Percentiles rank a stretch among this genome's conserved stretches.
These are phyloP conservation scores for Apogon talboti DNA, from an alignment of 2,797 vertebrate species.

Conservation along the genomic window DNA sequence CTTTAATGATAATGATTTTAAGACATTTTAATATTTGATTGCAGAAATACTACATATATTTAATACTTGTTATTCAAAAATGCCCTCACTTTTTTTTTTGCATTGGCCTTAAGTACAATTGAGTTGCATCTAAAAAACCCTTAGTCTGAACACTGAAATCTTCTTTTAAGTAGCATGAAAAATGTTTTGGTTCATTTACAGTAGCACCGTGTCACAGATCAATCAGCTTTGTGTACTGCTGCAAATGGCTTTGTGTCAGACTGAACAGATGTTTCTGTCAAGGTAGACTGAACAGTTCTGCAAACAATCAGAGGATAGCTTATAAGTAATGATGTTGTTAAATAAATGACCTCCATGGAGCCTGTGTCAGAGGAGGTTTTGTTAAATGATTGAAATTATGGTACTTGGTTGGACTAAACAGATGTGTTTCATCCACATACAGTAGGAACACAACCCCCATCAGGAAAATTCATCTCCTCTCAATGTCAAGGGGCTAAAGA, in stretches of 20 bases:
- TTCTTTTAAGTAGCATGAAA: not conserved
- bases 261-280: slow-evolving; percentile 42
- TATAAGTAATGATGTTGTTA: slow-evolving; percentile 36
- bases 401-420: slow-evolving; percentile 33
- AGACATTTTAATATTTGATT: too few species aligned
- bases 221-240: slow-evolving; percentile 11
- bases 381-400: slow-evolving; percentile 34
- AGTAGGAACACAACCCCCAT: slow-evolving; percentile 5
- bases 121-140: too few species aligned
- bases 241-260: slow-evolving; percentile 13
- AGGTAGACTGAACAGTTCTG: slow-evolving; percentile 8
- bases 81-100: too few species aligned
- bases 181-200: too few species aligned
- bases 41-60: too few species aligned
- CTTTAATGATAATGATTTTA: too few species aligned
- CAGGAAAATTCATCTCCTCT: slow-evolving; percentile 15
- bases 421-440: slow-evolving; percentile 28
- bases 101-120: too few species aligned
- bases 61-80: too few species aligned
- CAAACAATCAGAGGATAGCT: slow-evolving; percentile 33
- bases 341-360: slow-evolving; percentile 39
- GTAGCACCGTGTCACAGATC: not conserved
- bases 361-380: slow-evolving; percentile 43
- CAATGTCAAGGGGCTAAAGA: slow-evolving; percentile 6
- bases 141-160: not conserved